Evolutionary conservation across 2,113 vertebrate genomes (phyloP).

Genomic region (Calidris pygmaea): DNA sequence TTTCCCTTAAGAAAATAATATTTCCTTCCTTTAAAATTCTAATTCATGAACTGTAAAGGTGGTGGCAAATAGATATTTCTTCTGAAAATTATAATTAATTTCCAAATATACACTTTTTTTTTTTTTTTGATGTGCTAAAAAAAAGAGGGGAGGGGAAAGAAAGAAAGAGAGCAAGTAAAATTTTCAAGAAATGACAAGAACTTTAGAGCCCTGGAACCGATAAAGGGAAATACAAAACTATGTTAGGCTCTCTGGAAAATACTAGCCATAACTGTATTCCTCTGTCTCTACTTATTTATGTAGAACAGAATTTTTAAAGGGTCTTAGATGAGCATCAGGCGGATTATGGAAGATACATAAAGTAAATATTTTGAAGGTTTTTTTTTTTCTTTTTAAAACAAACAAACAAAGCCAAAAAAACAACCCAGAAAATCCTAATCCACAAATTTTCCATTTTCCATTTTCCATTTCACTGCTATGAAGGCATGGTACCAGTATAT

Average conservation of each 20-base stretch:
- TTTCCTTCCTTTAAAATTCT: not conserved
- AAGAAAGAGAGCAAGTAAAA: not conserved
- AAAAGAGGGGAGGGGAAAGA: accelerated
- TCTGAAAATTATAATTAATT: not conserved
- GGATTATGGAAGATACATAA: not conserved
- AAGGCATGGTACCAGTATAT: not conserved
- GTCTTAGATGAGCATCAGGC: not conserved
- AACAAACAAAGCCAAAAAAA: not conserved
- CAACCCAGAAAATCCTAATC: not conserved
- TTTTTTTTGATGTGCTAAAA: not conserved
- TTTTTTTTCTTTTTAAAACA: too few species aligned
- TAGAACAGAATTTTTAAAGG: not conserved
- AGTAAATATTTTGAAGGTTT: not conserved
- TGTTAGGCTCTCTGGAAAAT: not conserved
- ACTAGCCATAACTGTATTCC: not conserved
- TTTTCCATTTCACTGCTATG: not conserved
- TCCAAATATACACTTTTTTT: not conserved
- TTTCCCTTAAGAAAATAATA: not conserved
- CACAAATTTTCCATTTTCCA: not conserved
- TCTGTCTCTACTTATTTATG: not conserved
- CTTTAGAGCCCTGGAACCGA: not conserved
- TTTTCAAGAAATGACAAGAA: not conserved
- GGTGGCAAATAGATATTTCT: not conserved
- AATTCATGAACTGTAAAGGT: not conserved
- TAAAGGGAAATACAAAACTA: not conserved